phyloP scores from a whole-genome alignment of 2,888 invertebrate species.

The Pterostichus madidus region DNA sequence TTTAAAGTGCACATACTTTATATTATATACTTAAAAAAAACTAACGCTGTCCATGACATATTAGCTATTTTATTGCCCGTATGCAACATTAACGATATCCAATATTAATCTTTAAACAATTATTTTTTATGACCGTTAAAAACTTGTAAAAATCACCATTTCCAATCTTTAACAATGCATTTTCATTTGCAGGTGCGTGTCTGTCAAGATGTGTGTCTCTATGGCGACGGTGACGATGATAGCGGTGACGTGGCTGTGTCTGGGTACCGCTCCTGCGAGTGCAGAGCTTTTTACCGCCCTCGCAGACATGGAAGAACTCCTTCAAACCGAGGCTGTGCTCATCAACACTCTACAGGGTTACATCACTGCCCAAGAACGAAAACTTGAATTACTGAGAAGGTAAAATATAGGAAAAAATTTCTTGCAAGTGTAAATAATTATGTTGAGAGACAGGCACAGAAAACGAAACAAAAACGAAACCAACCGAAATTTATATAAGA shows the following conservation, averaged over 20 bases:
- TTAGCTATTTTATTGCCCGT: too few relatives aligned
- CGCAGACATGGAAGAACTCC: slow-evolving; percentile 93
- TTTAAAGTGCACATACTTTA: too few relatives aligned
- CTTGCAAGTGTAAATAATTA: too few relatives aligned
- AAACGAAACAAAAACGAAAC: too few relatives aligned
- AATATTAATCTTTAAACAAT: too few relatives aligned
- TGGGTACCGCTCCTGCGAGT: not conserved
- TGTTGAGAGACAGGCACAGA: too few relatives aligned
- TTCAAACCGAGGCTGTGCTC: slow-evolving; percentile 94
- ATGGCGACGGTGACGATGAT: not conserved
- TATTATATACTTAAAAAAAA: too few relatives aligned
- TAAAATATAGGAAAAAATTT: slow-evolving; percentile 74
- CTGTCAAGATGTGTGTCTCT: not conserved
- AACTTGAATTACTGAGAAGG: slow-evolving; percentile 88
- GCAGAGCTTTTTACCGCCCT: slow-evolving; percentile 95
- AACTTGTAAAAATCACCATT: too few relatives aligned
- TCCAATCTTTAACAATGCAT: not conserved
- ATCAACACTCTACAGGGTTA: slow-evolving; percentile 92
- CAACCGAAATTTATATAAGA: too few relatives aligned
- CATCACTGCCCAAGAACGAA: slow-evolving; percentile 89
- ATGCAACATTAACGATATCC: too few relatives aligned
- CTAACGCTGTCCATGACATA: too few relatives aligned
- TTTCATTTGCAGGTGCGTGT: not conserved
- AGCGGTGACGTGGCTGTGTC: not conserved
- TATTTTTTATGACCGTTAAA: too few relatives aligned